A percentile compares a stretch with the other conserved stretches of the same genome.
Conservation (phyloP, 30 jellyfish, hydroid and myxozoan genomes). For the Aurelia coerulea region DNA sequence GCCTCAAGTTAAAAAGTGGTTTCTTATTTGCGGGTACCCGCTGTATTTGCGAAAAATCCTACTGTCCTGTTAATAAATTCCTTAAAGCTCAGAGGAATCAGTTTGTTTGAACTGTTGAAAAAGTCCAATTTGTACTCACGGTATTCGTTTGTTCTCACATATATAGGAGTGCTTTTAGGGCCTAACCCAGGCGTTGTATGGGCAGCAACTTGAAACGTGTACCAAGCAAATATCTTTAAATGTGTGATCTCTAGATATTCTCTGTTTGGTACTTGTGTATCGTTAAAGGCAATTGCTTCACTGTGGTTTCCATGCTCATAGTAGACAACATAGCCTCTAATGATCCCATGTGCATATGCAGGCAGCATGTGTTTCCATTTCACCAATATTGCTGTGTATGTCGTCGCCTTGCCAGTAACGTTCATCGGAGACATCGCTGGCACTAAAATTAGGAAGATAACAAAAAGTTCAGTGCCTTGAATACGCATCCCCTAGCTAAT, state of each 20-base stretch:
- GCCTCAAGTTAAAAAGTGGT: no score
- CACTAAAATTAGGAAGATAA: not conserved
- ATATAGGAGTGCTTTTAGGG: conserved; percentile 20
- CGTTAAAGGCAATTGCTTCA: conserved; percentile 20
- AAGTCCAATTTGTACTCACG: conserved; percentile 6
- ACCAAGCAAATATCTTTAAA: conserved; percentile 52
- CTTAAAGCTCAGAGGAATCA: not conserved
- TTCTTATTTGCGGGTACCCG: no score
- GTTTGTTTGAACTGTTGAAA: not conserved
- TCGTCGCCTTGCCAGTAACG: conserved; percentile 28
- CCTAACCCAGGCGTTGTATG: conserved; percentile 47
- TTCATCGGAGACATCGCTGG: conserved; percentile 69
- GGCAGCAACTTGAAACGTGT: conserved; percentile 63
- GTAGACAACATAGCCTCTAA: conserved; percentile 42
- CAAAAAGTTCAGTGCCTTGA: no score
- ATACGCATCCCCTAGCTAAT: no score
- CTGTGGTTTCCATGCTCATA: conserved; percentile 64
- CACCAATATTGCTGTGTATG: conserved; percentile 38
- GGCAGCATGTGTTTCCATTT: conserved; percentile 62
- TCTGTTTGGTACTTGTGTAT: conserved; percentile 35
- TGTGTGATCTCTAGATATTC: conserved; percentile 28
- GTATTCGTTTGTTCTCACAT: conserved; percentile 59
- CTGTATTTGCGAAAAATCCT: no score
- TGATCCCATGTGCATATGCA: conserved; percentile 68
- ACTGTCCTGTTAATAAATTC: no score